These are phyloP conservation scores for Oncorhynchus gorbuscha DNA, from an alignment of 2,113 vertebrate genomes.

Conservation along the genomic window DNA sequence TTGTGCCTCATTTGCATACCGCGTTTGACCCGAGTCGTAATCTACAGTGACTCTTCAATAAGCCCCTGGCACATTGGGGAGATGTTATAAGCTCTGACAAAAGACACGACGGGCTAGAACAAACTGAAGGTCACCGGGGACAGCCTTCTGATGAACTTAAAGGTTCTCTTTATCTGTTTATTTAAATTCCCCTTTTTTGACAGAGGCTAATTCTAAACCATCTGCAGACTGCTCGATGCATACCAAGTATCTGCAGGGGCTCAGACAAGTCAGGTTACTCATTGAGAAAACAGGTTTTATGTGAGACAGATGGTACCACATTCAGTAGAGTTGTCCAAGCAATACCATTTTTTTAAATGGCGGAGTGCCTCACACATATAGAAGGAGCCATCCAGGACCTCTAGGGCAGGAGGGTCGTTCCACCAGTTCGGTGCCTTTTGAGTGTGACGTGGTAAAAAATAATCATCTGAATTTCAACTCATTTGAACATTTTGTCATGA, in stretches of 20 bases:
- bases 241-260: background rate
- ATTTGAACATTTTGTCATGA: too few relatives aligned
- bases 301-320: background rate
- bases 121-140: slow-evolving; percentile 62
- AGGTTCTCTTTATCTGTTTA: slow-evolving; percentile 24
- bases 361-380: background rate
- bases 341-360: background rate
- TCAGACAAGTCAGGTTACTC: slow-evolving; percentile 19
- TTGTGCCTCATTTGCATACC: slow-evolving; percentile 58
- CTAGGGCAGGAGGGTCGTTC: too few relatives aligned
- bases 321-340: too few relatives aligned
- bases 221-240: background rate
- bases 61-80: slow-evolving; percentile 64
- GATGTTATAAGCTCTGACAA: slow-evolving; percentile 71
- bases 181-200: slow-evolving; percentile 35
- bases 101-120: slow-evolving; percentile 56
- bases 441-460: too few relatives aligned
- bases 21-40: slow-evolving; percentile 62
- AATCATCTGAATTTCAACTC: too few relatives aligned
- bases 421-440: too few relatives aligned
- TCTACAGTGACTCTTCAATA: slow-evolving; percentile 66
- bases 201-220: slow-evolving; percentile 25
- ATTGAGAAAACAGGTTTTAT: slow-evolving; percentile 14
- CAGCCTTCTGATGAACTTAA: slow-evolving; percentile 52
- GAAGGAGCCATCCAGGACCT: too few relatives aligned